Conservation (phyloP, 2,888 invertebrate species). For the Cyaniris semiargus region DNA sequence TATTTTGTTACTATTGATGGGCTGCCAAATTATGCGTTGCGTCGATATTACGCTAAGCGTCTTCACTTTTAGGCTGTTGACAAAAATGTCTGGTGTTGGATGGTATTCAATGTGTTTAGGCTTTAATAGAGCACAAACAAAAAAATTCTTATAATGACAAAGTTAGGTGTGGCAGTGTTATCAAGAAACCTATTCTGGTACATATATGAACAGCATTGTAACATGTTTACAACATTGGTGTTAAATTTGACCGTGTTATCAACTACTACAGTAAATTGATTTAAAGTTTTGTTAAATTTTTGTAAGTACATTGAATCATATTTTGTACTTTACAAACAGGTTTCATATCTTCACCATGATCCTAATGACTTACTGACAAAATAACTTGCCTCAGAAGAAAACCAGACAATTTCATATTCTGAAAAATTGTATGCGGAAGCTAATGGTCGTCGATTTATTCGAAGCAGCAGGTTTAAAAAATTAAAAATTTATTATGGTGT, state of each 20-base stretch:
- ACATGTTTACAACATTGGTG: not conserved
- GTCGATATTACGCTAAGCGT: conserved; percentile 34
- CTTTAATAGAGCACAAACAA: not conserved
- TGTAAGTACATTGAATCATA: too few relatives aligned
- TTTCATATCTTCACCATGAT: too few relatives aligned
- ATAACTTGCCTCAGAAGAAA: too few relatives aligned
- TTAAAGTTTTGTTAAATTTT: too few relatives aligned
- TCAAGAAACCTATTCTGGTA: not conserved
- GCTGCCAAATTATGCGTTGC: conserved; percentile 67
- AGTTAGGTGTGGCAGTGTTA: not conserved
- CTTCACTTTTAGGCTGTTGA: conserved; percentile 55
- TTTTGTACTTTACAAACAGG: too few relatives aligned
- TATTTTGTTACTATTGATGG: conserved; percentile 72
- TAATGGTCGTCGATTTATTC: not conserved
- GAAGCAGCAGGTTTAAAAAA: not conserved
- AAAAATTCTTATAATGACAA: not conserved
- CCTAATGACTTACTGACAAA: too few relatives aligned
- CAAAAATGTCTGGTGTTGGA: conserved; percentile 41
- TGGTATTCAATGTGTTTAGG: not conserved
- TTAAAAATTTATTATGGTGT: not conserved
- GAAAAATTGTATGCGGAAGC: too few relatives aligned
- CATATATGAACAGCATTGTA: not conserved
- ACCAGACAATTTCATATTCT: too few relatives aligned
- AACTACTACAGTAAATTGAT: not conserved
- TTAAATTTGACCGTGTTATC: not conserved